These are phyloP conservation scores for Bradypodion ventrale DNA, from an alignment of 2,797 vertebrate genomes.

Conservation along the genomic window DNA sequence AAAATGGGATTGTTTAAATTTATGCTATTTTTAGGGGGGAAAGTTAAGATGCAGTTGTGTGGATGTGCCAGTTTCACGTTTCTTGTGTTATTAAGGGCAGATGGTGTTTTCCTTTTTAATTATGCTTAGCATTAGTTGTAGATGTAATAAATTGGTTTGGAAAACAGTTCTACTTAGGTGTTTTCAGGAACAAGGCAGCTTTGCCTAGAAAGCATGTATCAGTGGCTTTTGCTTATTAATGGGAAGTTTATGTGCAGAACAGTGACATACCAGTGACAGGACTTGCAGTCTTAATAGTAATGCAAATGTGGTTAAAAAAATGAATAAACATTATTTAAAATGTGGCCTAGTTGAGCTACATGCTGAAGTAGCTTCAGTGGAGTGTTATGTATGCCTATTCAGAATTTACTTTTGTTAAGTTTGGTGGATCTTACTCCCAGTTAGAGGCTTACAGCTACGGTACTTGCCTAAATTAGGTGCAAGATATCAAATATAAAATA, in stretches of 20 bases:
- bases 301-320: neutral
- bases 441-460: neutral
- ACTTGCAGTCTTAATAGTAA: neutral
- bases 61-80: neutral
- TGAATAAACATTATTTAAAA: neutral
- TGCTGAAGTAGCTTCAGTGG: neutral
- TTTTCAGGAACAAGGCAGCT: neutral
- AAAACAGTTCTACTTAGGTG: neutral
- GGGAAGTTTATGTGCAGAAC: neutral
- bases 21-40: neutral
- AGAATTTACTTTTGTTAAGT: neutral
- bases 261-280: neutral
- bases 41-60: neutral
- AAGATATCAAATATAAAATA: slow-evolving; percentile 6
- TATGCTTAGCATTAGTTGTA: neutral
- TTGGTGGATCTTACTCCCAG: neutral
- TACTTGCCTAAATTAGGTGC: neutral
- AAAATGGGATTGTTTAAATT: neutral
- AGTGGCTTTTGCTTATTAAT: neutral
- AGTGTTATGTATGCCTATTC: neutral
- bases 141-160: no score
- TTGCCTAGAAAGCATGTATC: neutral
- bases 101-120: neutral
- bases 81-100: neutral
- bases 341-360: neutral